Conservation (phyloP, 2,797 vertebrate genomes). For the Chaenodraco wilsoni region DNA sequence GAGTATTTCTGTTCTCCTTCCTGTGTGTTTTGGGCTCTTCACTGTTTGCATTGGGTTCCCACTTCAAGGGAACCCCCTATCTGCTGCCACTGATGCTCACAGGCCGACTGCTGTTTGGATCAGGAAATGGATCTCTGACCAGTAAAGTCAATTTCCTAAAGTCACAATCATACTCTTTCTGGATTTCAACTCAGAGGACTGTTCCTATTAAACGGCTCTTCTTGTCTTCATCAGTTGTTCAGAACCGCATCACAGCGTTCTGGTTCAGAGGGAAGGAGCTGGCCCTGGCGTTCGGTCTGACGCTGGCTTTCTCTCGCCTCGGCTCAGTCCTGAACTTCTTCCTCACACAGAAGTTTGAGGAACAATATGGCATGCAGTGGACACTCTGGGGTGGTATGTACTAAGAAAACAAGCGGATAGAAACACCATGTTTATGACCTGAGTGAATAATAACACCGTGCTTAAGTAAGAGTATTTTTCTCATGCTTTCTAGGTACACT, state of each 20-base stretch:
- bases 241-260: conserved; percentile 87
- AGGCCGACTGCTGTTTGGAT: conserved; percentile 87
- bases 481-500: conserved; percentile 76
- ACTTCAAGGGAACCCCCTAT: conserved; percentile 86
- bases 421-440: neutral
- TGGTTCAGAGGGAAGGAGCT: conserved; percentile 91
- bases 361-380: conserved; percentile 87
- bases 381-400: conserved; percentile 86
- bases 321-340: conserved; percentile 90
- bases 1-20: conserved; percentile 88
- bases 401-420: fast-evolving
- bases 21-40: conserved; percentile 86
- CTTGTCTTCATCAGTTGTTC: conserved; percentile 78
- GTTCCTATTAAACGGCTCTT: neutral
- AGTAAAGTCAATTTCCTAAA: conserved; percentile 70
- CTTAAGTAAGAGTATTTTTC: neutral
- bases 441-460: neutral
- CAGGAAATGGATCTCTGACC: conserved; percentile 87
- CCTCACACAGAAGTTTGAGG: conserved; percentile 86
- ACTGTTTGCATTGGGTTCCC: conserved; percentile 87
- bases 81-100: conserved; percentile 88
- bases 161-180: neutral
- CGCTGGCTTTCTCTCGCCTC: conserved; percentile 85
- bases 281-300: conserved; percentile 86
- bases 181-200: fast-evolving